Conservation (phyloP, 2,797 vertebrate genomes). For the Sebastes matsubarae region DNA sequence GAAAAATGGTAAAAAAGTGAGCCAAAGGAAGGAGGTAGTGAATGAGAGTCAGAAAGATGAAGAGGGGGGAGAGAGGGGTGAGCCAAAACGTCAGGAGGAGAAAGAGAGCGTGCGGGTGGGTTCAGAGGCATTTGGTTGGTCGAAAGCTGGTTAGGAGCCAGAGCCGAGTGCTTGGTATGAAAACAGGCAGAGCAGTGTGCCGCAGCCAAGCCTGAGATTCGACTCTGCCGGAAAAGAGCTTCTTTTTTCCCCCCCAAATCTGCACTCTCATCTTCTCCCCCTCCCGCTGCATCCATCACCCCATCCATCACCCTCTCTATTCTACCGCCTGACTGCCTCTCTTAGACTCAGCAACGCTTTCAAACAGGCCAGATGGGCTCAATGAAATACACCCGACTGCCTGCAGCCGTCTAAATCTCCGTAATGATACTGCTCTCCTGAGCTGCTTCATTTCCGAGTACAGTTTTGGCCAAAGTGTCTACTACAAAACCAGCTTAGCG, state of each 20-base stretch:
- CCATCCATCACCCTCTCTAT: constrained; percentile 57
- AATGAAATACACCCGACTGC: constrained; percentile 50
- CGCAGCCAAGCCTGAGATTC: constrained; percentile 73
- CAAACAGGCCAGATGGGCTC: constrained; percentile 65
- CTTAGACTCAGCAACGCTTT: constrained; percentile 64
- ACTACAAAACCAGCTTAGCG: constrained; percentile 9
- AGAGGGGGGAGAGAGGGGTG: constrained; percentile 32
- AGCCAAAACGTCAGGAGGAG: constrained; percentile 44
- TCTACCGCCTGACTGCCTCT: constrained; percentile 46
- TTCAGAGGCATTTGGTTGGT: constrained; percentile 36
- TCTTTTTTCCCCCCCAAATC: constrained; percentile 55
- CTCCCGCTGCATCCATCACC: constrained; percentile 31
- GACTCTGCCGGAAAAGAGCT: constrained; percentile 61
- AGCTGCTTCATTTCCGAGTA: constrained; percentile 30
- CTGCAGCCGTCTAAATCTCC: constrained; percentile 42
- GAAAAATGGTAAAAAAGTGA: constrained; percentile 28
- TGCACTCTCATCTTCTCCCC: constrained; percentile 74
- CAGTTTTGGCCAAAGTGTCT: constrained; percentile 5
- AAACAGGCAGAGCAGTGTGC: constrained; percentile 78
- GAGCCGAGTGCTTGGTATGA: constrained; percentile 61
- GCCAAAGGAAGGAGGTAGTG: constrained; percentile 46
- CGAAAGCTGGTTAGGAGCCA: constrained; percentile 55
- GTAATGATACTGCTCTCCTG: constrained; percentile 23
- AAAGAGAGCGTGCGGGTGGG: constrained; percentile 14
- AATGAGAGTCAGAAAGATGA: constrained; percentile 60